Evolutionary conservation across 2,888 invertebrate genomes (phyloP).

Genomic region (Crossocerus cetratus): DNA sequence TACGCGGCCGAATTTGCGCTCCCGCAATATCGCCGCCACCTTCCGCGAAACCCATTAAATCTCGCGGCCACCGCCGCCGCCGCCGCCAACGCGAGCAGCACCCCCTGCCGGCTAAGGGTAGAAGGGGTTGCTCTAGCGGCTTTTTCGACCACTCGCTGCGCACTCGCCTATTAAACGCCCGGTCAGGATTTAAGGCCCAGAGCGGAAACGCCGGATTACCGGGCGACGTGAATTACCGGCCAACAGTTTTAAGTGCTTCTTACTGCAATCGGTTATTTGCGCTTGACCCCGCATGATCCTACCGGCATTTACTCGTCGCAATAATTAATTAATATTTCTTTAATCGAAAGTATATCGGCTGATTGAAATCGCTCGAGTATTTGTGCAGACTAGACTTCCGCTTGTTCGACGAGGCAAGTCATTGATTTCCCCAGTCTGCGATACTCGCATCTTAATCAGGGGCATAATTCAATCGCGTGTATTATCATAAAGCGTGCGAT

Average conservation of each 20-base stretch:
- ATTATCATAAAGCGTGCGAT: not conserved
- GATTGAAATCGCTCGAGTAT: not conserved
- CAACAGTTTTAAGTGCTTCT: not conserved
- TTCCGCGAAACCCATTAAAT: slow-evolving; percentile 1
- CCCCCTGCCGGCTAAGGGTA: not conserved
- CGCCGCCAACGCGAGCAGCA: not conserved
- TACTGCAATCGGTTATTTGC: no score
- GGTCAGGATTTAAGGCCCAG: not conserved
- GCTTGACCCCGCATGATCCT: no score
- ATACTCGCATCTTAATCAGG: not conserved
- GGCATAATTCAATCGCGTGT: not conserved
- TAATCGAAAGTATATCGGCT: not conserved
- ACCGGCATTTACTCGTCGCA: not conserved
- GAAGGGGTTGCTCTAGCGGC: not conserved
- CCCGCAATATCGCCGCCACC: not conserved
- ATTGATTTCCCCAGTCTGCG: not conserved
- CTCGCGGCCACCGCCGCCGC: not conserved
- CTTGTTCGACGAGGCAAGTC: not conserved
- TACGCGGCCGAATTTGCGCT: slow-evolving; percentile 1
- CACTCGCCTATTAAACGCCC: not conserved
- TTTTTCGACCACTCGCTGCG: slow-evolving; percentile 3
- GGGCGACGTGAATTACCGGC: not conserved
- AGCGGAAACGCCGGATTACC: not conserved
- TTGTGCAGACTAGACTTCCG: not conserved
- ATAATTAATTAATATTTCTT: not conserved